These are phyloP conservation scores for Enteromius argenteus DNA, from an alignment of 2,797 vertebrate species.

Conservation along the genomic window DNA sequence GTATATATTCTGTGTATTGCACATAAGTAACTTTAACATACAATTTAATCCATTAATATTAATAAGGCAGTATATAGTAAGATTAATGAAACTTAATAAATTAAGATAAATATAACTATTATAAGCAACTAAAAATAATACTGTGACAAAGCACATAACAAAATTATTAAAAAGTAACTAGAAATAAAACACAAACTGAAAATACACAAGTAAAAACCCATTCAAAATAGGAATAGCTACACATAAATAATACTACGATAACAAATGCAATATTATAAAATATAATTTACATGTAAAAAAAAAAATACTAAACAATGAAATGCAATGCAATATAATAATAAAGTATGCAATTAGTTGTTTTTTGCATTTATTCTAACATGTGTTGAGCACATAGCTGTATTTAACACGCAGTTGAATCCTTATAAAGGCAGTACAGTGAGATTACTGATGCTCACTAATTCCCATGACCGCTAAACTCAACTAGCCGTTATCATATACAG, in stretches of 20 bases:
- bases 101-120: background rate
- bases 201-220: background rate
- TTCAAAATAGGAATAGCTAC: background rate
- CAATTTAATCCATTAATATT: background rate
- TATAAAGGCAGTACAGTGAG: background rate
- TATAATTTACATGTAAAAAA: too few relatives aligned
- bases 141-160: background rate
- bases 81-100: background rate
- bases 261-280: too few relatives aligned
- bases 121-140: background rate
- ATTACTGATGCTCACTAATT: conserved; percentile 29
- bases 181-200: background rate
- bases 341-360: background rate
- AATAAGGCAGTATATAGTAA: background rate
- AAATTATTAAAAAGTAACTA: background rate
- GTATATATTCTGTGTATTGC: background rate
- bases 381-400: too few relatives aligned
- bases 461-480: conserved; percentile 24
- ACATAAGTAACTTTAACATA: background rate
- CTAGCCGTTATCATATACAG: background rate
- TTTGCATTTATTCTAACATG: background rate
- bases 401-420: background rate
- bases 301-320: background rate
- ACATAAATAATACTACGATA: too few relatives aligned
- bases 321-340: background rate